Evolutionary conservation across 2,797 vertebrate genomes (phyloP), one percentile per base, ranked within the genome.

Genomic region (Dicrostonyx torquatus): DNA sequence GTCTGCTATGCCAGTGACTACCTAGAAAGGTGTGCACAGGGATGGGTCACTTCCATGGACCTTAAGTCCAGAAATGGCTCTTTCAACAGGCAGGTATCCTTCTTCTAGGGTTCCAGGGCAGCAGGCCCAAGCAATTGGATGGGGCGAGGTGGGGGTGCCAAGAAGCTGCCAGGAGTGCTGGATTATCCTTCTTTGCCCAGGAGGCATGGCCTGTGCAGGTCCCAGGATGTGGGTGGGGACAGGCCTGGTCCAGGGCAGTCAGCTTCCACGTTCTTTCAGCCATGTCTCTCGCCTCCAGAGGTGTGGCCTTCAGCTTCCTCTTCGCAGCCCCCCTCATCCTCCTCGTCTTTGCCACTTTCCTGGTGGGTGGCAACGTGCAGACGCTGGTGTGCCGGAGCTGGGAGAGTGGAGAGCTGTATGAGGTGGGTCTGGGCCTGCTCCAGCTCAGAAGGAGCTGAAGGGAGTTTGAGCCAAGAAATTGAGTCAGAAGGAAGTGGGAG

Each of bases 311-410:
- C 97, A 98, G 98, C 93, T 98, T 99, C 97, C 89, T 98, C 73
- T 98, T 99, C 37, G 98, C 99, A 20, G 98, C 97, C 94, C 98
- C 99, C 45, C 98, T 99, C 95, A 97, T 98, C 94, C 98, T 99
- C 93, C 94, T 99, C n/a, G 98, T 99, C 68, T 98, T 98, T 0
- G 83, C 98, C 97, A 98, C 98, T 22, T 98, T 99, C 91, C 91
- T 99, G 86, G 95, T 99, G 22, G 99, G 98, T 6, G 99, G 99
- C 87, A 99, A 99, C 0, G 93, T 98, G 87, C 98, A 98, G 96
- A 99, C 98, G 0, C 90, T 99, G 93, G 92, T 98, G 85, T 99
- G 99, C 95, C 98, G 90, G 91, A 98, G 98, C 78, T 99, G 98
- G 98, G 96, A 97, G 85, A 98, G 95, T 2, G 97, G 98, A 40